Conservation (phyloP, 2,797 vertebrate species). For the Gymnopithys bicolor region DNA sequence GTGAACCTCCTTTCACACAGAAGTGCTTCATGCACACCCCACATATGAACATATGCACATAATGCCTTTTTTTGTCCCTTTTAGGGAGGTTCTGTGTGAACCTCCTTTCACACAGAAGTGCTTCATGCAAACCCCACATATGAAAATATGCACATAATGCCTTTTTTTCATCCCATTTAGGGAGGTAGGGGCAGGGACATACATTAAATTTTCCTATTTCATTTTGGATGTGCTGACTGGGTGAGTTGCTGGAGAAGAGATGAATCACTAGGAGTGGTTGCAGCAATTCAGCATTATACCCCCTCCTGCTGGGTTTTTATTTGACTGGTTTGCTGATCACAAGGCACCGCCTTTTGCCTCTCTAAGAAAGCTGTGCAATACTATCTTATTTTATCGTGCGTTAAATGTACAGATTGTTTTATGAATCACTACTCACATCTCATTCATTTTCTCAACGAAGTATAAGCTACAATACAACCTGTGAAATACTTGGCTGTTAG, state of each 20-base stretch:
- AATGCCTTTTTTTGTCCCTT: neutral
- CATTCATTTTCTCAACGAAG: neutral
- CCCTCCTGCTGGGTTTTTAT: slow-evolving; percentile 21
- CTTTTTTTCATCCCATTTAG: neutral
- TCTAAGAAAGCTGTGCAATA: slow-evolving; percentile 10
- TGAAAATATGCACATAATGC: neutral
- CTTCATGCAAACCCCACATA: neutral
- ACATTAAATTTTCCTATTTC: neutral
- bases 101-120: neutral
- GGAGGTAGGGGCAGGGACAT: fast-evolving
- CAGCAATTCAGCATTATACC: neutral
- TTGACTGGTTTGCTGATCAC: neutral
- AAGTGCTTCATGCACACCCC: neutral
- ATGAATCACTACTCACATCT: slow-evolving; percentile 21
- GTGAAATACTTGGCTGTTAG: slow-evolving; percentile 50
- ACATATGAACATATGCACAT: neutral
- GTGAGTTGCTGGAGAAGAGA: slow-evolving; percentile 4
- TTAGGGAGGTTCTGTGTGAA: neutral
- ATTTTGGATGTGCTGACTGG: neutral
- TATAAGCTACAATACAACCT: slow-evolving; percentile 17
- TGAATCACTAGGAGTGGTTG: slow-evolving; percentile 57
- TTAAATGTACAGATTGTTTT: slow-evolving; percentile 18
- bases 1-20: neutral
- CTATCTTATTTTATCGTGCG: neutral
- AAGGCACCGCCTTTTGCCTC: slow-evolving; percentile 21